Evolutionary conservation across 2,113 vertebrate genomes (phyloP).

Genomic region (Xiphophorus couchianus): DNA sequence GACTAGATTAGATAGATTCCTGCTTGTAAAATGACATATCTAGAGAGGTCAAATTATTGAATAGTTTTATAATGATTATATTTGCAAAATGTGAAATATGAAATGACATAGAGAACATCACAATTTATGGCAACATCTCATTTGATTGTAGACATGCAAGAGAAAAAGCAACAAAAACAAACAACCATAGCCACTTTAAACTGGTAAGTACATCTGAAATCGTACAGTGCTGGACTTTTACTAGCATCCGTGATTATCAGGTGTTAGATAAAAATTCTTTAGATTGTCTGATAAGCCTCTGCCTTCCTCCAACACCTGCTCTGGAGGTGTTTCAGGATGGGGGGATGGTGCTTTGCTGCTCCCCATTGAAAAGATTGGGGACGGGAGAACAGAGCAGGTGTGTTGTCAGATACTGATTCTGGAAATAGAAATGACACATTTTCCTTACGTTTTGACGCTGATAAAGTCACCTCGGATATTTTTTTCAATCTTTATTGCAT

Average conservation of each 20-base stretch:
- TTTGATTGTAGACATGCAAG: too few relatives aligned
- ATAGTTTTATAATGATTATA: too few relatives aligned
- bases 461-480: conserved; percentile 17
- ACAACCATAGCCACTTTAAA: not conserved
- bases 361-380: conserved; percentile 23
- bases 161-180: too few relatives aligned
- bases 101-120: not conserved
- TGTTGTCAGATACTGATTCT: conserved; percentile 39
- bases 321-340: conserved; percentile 49
- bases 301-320: conserved; percentile 71
- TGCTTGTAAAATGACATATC: too few relatives aligned
- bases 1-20: too few relatives aligned
- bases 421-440: conserved; percentile 69
- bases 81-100: not conserved
- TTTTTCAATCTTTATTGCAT: not conserved
- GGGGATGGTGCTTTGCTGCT: conserved; percentile 16
- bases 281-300: conserved; percentile 62
- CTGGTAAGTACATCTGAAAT: conserved; percentile 14
- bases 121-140: too few relatives aligned
- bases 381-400: conserved; percentile 51
- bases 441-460: conserved; percentile 3
- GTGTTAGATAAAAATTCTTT: conserved; percentile 53
- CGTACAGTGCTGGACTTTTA: not conserved
- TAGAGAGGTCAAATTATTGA: too few relatives aligned
- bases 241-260: conserved; percentile 46